These are phyloP conservation scores for Perdita meconis DNA, from an alignment of 2,888 invertebrate genomes.

Conservation along the genomic window DNA sequence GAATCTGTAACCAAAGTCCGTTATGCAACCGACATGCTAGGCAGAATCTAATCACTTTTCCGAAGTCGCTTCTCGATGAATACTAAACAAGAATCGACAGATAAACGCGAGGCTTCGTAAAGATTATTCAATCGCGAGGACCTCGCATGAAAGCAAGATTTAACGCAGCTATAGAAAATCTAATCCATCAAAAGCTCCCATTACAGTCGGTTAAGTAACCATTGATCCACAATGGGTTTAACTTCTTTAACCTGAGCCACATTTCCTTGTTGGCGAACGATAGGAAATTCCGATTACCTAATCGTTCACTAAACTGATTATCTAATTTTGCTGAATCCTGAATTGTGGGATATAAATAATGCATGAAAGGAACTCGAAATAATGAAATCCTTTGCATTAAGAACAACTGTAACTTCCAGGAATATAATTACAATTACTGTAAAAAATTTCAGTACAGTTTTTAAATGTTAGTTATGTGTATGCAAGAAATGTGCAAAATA, in stretches of 20 bases:
- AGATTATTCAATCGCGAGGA: not conserved
- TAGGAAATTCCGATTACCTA: slow-evolving; percentile 7
- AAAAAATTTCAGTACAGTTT: no score
- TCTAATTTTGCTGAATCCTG: not conserved
- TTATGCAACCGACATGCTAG: not conserved
- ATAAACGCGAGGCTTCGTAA: not conserved
- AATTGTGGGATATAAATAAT: not conserved
- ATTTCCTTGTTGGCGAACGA: slow-evolving; percentile 11
- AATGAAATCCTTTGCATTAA: not conserved
- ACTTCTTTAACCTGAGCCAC: not conserved
- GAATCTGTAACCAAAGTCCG: no score
- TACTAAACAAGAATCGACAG: not conserved
- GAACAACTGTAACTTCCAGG: no score
- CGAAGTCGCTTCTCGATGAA: not conserved
- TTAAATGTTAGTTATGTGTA: no score
- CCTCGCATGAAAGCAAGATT: not conserved
- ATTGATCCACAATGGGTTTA: slow-evolving; percentile 5
- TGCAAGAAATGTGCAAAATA: no score
- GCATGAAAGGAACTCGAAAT: not conserved
- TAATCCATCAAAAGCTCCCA: not conserved
- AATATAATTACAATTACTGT: no score
- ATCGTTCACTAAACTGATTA: slow-evolving; percentile 1
- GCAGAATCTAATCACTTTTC: not conserved
- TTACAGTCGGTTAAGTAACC: slow-evolving; percentile 5
- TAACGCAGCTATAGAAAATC: not conserved